Conservation (phyloP, 2,888 invertebrate species). For the Cryptocephalus moraei region DNA sequence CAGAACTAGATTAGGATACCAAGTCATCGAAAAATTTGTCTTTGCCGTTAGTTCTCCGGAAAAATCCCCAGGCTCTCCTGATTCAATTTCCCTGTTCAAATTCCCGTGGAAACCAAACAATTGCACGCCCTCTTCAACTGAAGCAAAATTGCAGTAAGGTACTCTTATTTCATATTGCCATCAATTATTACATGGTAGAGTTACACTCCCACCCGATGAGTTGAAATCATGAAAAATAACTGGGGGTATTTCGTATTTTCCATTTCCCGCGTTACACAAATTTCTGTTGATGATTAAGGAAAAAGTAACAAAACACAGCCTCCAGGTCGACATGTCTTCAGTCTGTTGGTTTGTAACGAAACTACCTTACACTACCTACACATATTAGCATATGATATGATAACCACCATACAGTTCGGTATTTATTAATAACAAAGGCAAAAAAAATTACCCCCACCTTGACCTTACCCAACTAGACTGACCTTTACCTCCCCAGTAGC, state of each 20-base stretch:
- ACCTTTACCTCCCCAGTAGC: too few relatives aligned
- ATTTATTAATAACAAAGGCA: too few relatives aligned
- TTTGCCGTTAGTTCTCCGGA: slow-evolving; percentile 37
- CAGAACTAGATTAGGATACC: slow-evolving; percentile 36
- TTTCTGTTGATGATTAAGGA: background rate
- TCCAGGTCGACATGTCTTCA: too few relatives aligned
- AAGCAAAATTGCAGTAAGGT: slow-evolving; percentile 4
- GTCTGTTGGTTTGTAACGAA: too few relatives aligned
- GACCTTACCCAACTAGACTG: too few relatives aligned
- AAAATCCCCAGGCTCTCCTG: slow-evolving; percentile 44
- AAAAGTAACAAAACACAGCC: slow-evolving; percentile 5
- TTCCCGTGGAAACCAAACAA: slow-evolving; percentile 57
- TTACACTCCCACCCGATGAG: slow-evolving; percentile 43
- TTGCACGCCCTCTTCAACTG: slow-evolving; percentile 43
- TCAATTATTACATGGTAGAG: slow-evolving; percentile 37
- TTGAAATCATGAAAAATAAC: slow-evolving; percentile 40
- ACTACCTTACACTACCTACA: too few relatives aligned
- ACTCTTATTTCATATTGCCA: background rate
- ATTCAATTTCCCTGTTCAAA: slow-evolving; percentile 43
- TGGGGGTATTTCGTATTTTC: slow-evolving; percentile 23
- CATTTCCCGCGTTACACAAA: background rate
- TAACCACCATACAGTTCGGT: too few relatives aligned
- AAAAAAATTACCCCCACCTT: too few relatives aligned
- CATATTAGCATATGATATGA: too few relatives aligned
- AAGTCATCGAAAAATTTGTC: slow-evolving; percentile 25